Base-by-base conservation (phyloP, 2,113 vertebrate species). In the Romanogobio albipinnatus region DNA sequence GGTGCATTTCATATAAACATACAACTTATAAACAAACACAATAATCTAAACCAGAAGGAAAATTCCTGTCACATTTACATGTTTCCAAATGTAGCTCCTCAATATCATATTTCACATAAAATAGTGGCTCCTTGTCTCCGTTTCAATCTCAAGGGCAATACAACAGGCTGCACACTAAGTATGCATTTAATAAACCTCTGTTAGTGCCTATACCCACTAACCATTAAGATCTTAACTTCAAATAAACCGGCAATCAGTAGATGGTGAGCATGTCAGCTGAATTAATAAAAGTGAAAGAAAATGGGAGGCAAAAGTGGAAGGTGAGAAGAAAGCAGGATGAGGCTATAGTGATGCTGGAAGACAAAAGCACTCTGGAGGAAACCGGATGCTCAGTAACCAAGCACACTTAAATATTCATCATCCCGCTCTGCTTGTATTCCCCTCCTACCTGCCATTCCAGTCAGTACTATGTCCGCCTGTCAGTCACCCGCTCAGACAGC, bases 371-470 rank as follows among this genome's bases (percentile, higher is more conserved):
- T 83, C 39, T 36, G 74, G 59, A 81, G 26, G 86, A 85, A 88
- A 88, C 0, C 9, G 80, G 47, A 88, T 87, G 43, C 78, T 84
- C 45, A 59, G 64, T 49, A 24, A 70, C 8, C 5, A 62, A 84
- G 45, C 85, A 89, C 86, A 64, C 62, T 93, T 82, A 89, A 91
- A 91, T 87, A 85, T 91, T 93, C 56, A 91, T 88, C n/a, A 19
- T 77, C 58, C 79, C 59, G 76, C 79, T 13, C 49, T 64, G 81
- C 73, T 87, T 89, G 86, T 86, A 19, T 77, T 45, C 83, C 39
- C 86, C 77, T 70, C 95, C 93, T 94, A 95, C 94, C 94, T 94
- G 94, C 88, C 94, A 94, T 95, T 1, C 78, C 86, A 79, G 56
- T 77, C 45, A 81, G 76, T n/a, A 80, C 78, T 89, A 58, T 82